Conservation (phyloP, 2,888 invertebrate species). For the Ethmia dodecea region DNA sequence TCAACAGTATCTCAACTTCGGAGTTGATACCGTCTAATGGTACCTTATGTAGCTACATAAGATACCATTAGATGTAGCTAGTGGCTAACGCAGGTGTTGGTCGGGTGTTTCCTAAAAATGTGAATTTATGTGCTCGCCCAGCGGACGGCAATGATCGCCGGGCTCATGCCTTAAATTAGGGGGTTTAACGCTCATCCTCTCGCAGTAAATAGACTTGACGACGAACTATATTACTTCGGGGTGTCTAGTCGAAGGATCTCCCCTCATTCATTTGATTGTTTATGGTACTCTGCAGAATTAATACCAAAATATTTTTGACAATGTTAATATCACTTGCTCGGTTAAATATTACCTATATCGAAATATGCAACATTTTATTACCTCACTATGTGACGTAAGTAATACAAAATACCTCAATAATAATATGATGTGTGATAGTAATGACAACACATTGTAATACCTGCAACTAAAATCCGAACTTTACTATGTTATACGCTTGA, state of each 20-base stretch:
- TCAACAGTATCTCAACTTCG: constrained; percentile 5
- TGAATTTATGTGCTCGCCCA: constrained; percentile 66
- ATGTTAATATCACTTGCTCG: too few species aligned
- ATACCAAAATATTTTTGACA: too few species aligned
- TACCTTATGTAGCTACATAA: too few species aligned
- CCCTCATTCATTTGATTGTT: constrained; percentile 40
- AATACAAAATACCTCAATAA: too few species aligned
- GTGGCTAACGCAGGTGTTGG: constrained; percentile 56
- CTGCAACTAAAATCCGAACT: constrained; percentile 8
- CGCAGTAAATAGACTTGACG: constrained; percentile 62
- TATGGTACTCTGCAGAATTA: constrained; percentile 47
- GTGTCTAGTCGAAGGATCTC: constrained; percentile 36
- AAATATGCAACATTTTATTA: not conserved
- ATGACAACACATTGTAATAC: constrained; percentile 6
- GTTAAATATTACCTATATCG: not conserved
- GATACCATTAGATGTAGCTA: too few species aligned
- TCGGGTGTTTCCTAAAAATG: constrained; percentile 62
- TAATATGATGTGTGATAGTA: too few species aligned
- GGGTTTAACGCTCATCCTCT: constrained; percentile 69
- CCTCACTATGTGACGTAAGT: not conserved
- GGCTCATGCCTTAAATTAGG: constrained; percentile 72
- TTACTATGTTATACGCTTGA: constrained; percentile 10
- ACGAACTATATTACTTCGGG: constrained; percentile 56
- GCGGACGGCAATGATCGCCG: constrained; percentile 67
- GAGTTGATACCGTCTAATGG: constrained; percentile 42